Percentiles rank a stretch among this genome's conserved stretches.
Conservation (phyloP, 2,888 invertebrate genomes). For the Tanypteryx hageni region DNA sequence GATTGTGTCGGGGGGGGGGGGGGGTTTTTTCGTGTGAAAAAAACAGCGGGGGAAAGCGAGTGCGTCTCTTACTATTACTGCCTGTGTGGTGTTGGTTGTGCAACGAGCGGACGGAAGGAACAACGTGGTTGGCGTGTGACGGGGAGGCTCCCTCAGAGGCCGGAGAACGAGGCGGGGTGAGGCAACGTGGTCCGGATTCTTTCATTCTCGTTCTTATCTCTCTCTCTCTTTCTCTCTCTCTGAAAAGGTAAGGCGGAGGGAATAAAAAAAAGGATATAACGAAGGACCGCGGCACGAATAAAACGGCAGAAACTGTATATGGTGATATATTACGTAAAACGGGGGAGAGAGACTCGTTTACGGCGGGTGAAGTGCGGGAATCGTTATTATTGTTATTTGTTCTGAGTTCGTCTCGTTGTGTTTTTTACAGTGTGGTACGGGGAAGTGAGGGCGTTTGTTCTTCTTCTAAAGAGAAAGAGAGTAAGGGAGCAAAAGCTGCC, state of each 20-base stretch:
- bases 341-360: not conserved
- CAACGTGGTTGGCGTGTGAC: conserved; percentile 49
- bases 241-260: not conserved
- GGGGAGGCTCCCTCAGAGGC: not conserved
- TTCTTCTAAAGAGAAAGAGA: not conserved
- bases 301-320: no score
- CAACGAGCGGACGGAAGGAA: not conserved
- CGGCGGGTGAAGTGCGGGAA: not conserved
- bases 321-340: not conserved
- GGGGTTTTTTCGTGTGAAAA: not conserved
- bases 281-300: no score
- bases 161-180: not conserved
- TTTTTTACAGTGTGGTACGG: not conserved
- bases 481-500: not conserved
- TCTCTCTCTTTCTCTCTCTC: not conserved
- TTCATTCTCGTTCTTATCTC: not conserved
- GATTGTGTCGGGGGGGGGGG: conserved; percentile 47
- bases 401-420: not conserved
- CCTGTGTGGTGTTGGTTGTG: not conserved
- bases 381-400: not conserved
- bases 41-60: conserved; percentile 34
- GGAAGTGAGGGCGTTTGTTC: not conserved
- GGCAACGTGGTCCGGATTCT: not conserved
- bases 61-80: not conserved
- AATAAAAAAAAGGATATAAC: no score